These are phyloP conservation scores for Phrynocephalus vlangalii DNA, from an alignment of 2,797 vertebrate species.

Conservation along the genomic window DNA sequence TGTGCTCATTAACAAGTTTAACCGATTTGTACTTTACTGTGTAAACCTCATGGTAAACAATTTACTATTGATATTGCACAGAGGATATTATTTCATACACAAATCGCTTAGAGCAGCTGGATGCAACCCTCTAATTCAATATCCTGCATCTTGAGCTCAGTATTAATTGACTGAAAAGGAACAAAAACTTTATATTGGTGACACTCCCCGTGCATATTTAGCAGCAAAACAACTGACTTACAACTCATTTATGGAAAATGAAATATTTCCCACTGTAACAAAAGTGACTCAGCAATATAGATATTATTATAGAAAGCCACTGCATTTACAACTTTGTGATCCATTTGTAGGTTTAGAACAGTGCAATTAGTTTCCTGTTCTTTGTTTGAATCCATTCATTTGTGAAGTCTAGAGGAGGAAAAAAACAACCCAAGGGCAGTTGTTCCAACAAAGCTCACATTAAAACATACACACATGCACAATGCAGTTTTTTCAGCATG, in stretches of 20 bases:
- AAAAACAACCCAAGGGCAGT: constrained; percentile 66
- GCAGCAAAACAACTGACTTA: constrained; percentile 11
- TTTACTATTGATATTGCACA: constrained; percentile 55
- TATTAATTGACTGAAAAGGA: constrained; percentile 48
- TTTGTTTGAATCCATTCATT: constrained; percentile 57
- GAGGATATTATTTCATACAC: background rate
- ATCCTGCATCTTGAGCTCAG: constrained; percentile 58
- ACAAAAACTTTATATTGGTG: constrained; percentile 53
- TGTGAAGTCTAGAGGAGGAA: constrained; percentile 15
- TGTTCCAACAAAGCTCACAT: constrained; percentile 66
- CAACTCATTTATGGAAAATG: constrained; percentile 46
- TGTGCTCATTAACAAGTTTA: background rate
- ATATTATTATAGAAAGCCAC: constrained; percentile 50
- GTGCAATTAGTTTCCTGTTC: constrained; percentile 62
- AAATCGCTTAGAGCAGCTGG: too few relatives aligned
- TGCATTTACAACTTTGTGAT: constrained; percentile 27
- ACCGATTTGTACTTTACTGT: constrained; percentile 32
- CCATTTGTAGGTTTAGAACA: constrained; percentile 60
- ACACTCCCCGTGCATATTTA: constrained; percentile 58
- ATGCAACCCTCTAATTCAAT: background rate
- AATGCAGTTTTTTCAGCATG: constrained; percentile 63
- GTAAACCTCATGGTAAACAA: constrained; percentile 59
- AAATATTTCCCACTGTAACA: constrained; percentile 49
- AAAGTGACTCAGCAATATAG: constrained; percentile 59
- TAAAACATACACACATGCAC: too few relatives aligned